Evolutionary conservation across 1,140 invertebrate species (phyloP).

Genomic region (Acromyrmex echinatior): DNA sequence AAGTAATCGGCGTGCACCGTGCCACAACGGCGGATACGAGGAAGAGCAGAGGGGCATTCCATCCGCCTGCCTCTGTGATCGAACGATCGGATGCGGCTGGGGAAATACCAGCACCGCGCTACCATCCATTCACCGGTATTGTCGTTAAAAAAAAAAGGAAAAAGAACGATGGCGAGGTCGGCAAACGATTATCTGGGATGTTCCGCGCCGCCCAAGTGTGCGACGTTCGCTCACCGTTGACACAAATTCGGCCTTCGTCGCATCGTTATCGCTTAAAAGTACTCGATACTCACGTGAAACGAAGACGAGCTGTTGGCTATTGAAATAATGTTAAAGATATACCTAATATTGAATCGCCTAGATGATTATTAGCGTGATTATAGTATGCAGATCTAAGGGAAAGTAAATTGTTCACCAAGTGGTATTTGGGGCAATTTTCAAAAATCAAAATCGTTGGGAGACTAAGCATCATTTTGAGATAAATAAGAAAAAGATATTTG

Average conservation of each 20-base stretch:
- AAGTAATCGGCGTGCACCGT: slow-evolving; percentile 55
- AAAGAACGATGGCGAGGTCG: slow-evolving; percentile 54
- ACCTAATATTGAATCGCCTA: background rate
- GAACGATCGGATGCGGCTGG: slow-evolving; percentile 57
- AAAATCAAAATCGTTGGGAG: background rate
- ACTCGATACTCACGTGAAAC: background rate
- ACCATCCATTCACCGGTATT: slow-evolving; percentile 69
- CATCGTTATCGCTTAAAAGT: slow-evolving; percentile 19
- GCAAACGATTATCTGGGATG: slow-evolving; percentile 48
- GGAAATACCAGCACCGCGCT: slow-evolving; percentile 47
- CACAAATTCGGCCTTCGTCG: slow-evolving; percentile 46
- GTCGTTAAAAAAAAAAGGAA: slow-evolving; percentile 52
- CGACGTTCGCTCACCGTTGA: slow-evolving; percentile 35
- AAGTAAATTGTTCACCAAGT: background rate
- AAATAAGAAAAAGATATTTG: background rate
- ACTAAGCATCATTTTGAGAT: background rate
- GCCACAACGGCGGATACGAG: slow-evolving; percentile 59
- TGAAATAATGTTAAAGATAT: background rate
- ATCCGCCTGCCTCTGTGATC: slow-evolving; percentile 34
- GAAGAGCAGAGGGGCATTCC: slow-evolving; percentile 32
- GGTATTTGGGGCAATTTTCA: background rate
- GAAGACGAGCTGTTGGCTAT: background rate
- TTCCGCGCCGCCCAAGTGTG: slow-evolving; percentile 17
- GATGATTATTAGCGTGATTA: background rate
- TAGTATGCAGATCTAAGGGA: background rate